Conservation (phyloP, 2,113 vertebrate genomes). For the Sigmodon hispidus region DNA sequence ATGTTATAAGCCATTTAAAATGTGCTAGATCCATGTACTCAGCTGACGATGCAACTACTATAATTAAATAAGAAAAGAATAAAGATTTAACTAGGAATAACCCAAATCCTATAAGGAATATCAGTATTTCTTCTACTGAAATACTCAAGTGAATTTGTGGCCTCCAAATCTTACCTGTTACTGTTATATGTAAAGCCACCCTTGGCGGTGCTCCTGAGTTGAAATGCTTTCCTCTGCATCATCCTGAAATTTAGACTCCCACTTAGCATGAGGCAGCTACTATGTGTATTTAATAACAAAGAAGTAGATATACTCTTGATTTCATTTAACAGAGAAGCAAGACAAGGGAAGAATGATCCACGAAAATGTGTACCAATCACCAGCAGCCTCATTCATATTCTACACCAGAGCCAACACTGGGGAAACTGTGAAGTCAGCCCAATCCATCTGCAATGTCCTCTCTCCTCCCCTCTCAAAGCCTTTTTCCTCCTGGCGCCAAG, state of each 20-base stretch:
- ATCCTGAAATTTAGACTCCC: constrained; percentile 52
- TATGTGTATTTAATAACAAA: constrained; percentile 49
- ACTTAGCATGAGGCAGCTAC: background rate
- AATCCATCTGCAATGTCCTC: constrained; percentile 65
- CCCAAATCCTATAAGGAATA: constrained; percentile 47
- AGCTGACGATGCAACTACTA: constrained; percentile 54
- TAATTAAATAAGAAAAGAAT: constrained; percentile 64
- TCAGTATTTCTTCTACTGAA: constrained; percentile 36
- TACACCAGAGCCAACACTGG: constrained; percentile 72
- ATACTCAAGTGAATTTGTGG: constrained; percentile 21
- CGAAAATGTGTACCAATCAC: constrained; percentile 66
- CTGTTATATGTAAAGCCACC: background rate
- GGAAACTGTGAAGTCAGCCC: constrained; percentile 73
- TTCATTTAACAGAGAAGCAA: constrained; percentile 59
- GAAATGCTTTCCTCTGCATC: background rate
- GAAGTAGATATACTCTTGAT: background rate
- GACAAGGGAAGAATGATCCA: background rate
- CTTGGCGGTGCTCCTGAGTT: constrained; percentile 24
- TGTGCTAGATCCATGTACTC: constrained; percentile 32
- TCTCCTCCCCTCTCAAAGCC: constrained; percentile 72
- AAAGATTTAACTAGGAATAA: constrained; percentile 61
- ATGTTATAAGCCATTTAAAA: constrained; percentile 74
- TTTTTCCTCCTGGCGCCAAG: constrained; percentile 74
- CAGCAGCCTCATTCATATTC: constrained; percentile 78
- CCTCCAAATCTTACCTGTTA: constrained; percentile 59